A percentile compares a stretch with the other conserved stretches of the same genome.
Conservation (phyloP, 2,797 vertebrate genomes). For the Leptoclinus maculatus region DNA sequence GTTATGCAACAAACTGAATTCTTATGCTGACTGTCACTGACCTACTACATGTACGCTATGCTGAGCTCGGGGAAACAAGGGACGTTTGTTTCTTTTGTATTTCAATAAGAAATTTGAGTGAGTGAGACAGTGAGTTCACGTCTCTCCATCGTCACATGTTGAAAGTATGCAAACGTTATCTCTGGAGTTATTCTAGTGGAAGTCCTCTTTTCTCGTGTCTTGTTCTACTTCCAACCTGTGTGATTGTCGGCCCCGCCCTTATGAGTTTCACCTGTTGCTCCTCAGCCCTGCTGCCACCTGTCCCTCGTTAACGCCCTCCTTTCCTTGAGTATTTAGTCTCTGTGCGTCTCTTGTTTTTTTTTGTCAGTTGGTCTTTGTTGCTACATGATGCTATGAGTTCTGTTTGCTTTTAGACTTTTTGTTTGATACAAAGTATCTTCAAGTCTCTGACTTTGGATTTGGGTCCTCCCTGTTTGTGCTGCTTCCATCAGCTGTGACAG, state of each 20-base stretch:
- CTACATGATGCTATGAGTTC: background rate
- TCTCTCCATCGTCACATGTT: background rate
- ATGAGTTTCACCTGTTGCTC: background rate
- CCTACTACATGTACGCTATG: constrained; percentile 4
- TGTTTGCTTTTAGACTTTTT: background rate
- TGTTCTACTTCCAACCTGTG: background rate
- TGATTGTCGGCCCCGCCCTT: background rate
- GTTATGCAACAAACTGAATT: constrained; percentile 72
- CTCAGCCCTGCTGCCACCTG: background rate
- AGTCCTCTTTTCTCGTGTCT: background rate
- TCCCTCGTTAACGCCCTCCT: background rate
- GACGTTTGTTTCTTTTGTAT: background rate
- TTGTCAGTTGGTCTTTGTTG: background rate
- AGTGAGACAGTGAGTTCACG: background rate
- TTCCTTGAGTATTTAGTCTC: background rate
- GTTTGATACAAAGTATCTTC: background rate
- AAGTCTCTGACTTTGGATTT: background rate
- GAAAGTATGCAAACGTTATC: background rate
- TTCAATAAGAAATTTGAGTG: background rate
- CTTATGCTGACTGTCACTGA: constrained; percentile 42
- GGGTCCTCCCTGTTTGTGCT: too few species aligned
- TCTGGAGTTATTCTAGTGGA: background rate
- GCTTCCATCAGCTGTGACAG: background rate
- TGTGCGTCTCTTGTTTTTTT: background rate
- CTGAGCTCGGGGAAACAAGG: constrained; percentile 20